These are phyloP conservation scores for Platycheirus rosarum DNA, from an alignment of 2,888 invertebrate genomes.

Conservation along the genomic window DNA sequence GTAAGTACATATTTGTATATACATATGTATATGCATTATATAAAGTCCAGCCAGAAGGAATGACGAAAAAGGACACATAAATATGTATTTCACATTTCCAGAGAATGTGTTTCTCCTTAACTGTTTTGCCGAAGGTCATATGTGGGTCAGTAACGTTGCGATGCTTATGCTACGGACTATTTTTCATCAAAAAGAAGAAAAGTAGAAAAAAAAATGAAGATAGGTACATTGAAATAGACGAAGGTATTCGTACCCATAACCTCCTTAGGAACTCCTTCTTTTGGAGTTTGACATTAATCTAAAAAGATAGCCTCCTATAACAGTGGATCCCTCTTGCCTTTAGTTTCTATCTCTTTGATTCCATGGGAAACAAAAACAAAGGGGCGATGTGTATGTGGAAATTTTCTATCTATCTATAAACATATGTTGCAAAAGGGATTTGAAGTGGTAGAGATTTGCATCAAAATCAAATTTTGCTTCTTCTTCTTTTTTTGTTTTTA, in stretches of 20 bases:
- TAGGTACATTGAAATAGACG: conserved; percentile 4
- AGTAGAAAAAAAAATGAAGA: not conserved
- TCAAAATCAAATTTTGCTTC: conserved; percentile 73
- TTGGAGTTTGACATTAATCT: conserved; percentile 71
- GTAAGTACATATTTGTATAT: no score
- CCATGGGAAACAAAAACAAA: conserved; percentile 53
- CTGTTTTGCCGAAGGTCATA: conserved; percentile 62
- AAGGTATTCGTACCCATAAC: conserved; percentile 1
- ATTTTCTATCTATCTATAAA: conserved; percentile 47
- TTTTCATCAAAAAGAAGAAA: conserved; percentile 52
- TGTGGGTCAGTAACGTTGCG: conserved; percentile 57
- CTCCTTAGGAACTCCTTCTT: conserved; percentile 25
- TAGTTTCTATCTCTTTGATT: not conserved
- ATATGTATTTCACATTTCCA: conserved; percentile 39
- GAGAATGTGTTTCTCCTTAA: conserved; percentile 56
- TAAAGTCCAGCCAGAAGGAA: conserved; percentile 43
- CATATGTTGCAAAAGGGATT: conserved; percentile 67
- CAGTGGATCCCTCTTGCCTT: not conserved
- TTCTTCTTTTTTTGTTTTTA: conserved; percentile 31
- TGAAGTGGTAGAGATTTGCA: conserved; percentile 69
- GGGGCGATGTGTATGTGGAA: conserved; percentile 24
- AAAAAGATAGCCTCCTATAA: conserved; percentile 55
- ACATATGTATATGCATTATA: no score
- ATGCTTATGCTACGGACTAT: conserved; percentile 30
- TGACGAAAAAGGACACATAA: conserved; percentile 35